A percentile compares a stretch with the other conserved stretches of the same genome.
These are phyloP conservation scores for Crotalus horridus DNA, from an alignment of 2,113 vertebrate genomes.

Conservation along the genomic window DNA sequence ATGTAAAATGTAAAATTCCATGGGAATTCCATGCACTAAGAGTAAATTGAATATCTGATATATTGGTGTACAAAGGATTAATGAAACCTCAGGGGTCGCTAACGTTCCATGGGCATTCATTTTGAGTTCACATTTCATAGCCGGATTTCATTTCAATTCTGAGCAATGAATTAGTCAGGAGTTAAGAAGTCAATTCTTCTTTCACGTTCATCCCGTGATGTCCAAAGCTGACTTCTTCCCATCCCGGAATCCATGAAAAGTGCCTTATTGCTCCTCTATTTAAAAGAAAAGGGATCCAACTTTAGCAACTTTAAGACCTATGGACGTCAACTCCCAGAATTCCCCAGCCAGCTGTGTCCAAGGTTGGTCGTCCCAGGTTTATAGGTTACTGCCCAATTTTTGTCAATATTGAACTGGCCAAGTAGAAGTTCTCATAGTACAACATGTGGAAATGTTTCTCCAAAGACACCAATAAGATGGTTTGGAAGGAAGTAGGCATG, in stretches of 20 bases:
- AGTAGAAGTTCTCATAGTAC: not conserved
- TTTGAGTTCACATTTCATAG: not conserved
- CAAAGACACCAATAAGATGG: not conserved
- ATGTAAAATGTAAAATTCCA: fast-evolving
- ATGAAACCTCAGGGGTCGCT: not conserved
- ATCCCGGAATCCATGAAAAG: not conserved
- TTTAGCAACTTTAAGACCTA: not conserved
- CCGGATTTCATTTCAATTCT: not conserved
- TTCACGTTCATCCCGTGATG: not conserved
- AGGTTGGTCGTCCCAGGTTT: not conserved
- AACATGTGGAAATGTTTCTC: not conserved
- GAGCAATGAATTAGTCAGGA: not conserved
- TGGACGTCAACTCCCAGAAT: not conserved
- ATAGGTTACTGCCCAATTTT: not conserved
- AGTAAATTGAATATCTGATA: not conserved
- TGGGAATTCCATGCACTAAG: not conserved
- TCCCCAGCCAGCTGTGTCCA: not conserved
- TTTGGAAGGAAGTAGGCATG: not conserved
- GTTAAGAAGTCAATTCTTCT: not conserved
- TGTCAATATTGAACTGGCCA: not conserved
- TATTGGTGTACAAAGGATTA: not conserved
- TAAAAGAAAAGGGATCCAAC: not conserved
- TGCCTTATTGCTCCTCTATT: not conserved
- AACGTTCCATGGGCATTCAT: not conserved
- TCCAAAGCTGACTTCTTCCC: not conserved